Percentiles rank a stretch among this genome's conserved stretches.
phyloP scores from a whole-genome alignment of 2,113 vertebrate species.

The Poecile atricapillus region DNA sequence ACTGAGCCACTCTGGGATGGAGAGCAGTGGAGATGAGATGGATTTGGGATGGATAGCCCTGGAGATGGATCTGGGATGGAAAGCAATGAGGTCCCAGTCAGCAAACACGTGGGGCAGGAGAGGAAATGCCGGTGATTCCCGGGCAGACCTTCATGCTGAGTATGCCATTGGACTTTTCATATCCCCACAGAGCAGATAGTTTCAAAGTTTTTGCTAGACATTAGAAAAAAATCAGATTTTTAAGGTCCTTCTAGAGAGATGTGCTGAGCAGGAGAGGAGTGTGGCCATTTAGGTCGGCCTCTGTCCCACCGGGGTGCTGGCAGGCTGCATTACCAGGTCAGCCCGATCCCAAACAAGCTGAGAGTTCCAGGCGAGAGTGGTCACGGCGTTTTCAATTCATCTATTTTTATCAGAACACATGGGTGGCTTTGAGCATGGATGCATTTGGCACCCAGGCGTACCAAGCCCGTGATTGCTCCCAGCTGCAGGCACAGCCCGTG shows the following conservation, averaged over 20 bases:
- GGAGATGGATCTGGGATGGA: not conserved
- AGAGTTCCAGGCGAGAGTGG: fast-evolving
- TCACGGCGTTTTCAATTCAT: not conserved
- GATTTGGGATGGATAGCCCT: not conserved
- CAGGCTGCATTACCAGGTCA: fast-evolving
- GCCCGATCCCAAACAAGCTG: not conserved
- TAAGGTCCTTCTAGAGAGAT: not conserved
- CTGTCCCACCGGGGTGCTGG: not conserved
- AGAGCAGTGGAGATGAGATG: not conserved
- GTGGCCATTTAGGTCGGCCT: not conserved
- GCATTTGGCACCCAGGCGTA: not conserved
- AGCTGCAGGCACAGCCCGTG: fast-evolving
- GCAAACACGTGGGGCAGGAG: not conserved
- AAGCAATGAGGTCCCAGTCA: not conserved
- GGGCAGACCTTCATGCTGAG: not conserved
- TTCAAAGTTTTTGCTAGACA: not conserved
- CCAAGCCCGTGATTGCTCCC: fast-evolving
- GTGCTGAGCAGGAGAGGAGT: not conserved
- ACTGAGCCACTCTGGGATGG: not conserved
- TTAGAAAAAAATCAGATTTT: not conserved
- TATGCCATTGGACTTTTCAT: not conserved
- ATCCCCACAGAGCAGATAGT: not conserved
- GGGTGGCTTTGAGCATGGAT: not conserved
- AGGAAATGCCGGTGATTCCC: not conserved
- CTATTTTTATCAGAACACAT: not conserved